Conservation (phyloP, 2,113 vertebrate species). For the Aramus guarauna region DNA sequence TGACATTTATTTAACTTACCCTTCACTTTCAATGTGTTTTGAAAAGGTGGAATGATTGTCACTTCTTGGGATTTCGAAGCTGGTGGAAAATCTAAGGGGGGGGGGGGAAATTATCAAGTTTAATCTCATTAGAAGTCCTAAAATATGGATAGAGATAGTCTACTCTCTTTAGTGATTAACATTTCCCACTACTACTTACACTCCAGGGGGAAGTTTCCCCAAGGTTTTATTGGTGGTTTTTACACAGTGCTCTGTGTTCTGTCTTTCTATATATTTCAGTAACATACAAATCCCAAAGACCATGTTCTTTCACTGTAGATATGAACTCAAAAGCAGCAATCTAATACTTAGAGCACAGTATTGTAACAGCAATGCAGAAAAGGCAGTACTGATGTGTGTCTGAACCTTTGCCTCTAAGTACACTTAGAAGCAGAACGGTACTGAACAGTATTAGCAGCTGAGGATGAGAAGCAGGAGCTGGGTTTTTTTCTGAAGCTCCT, state of each 20-base stretch:
- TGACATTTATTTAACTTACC: constrained; percentile 50
- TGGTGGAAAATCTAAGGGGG: neutral
- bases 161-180: neutral
- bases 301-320: neutral
- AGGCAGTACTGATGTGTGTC: neutral
- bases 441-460: neutral
- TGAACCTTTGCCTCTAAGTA: neutral
- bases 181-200: neutral
- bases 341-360: neutral
- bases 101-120: neutral
- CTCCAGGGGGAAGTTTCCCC: neutral
- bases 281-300: neutral
- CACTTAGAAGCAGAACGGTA: neutral
- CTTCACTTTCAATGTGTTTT: constrained; percentile 33
- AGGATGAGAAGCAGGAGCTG: neutral
- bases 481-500: neutral
- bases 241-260: neutral
- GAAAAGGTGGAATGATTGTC: constrained; percentile 41
- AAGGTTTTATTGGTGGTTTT: neutral
- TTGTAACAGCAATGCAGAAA: neutral
- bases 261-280: neutral
- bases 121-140: neutral
- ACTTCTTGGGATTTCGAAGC: neutral
- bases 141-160: neutral
- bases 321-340: neutral